Conservation (phyloP, 2,888 invertebrate species). For the Myathropa florea region DNA sequence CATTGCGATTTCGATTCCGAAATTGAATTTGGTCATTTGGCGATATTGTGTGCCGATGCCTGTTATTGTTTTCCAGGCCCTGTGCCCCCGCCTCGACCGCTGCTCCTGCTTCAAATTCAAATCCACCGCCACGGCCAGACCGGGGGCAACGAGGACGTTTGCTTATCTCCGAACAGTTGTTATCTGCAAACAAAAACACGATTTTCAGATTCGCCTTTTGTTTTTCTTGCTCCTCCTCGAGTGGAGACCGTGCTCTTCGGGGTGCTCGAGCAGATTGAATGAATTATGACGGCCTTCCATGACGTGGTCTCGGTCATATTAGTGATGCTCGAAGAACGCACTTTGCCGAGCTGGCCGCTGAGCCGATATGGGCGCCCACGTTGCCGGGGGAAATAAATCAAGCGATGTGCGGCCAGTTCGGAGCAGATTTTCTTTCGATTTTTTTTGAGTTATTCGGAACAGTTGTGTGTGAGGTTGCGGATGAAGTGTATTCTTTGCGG, state of each 20-base stretch:
- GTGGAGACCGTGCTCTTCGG: neutral
- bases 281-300: constrained; percentile 35
- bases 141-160: neutral
- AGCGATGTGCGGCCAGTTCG: constrained; percentile 30
- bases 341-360: neutral
- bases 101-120: neutral
- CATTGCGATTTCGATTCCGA: constrained; percentile 34
- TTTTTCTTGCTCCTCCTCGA: neutral
- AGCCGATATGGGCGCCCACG: constrained; percentile 22
- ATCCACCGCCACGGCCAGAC: neutral
- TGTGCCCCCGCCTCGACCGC: neutral
- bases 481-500: neutral
- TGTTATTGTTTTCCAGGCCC: constrained; percentile 34
- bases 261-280: constrained; percentile 20
- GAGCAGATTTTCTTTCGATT: neutral
- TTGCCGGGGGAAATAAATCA: constrained; percentile 47
- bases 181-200: constrained; percentile 27
- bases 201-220: neutral
- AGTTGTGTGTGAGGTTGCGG: constrained; percentile 17
- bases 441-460: constrained; percentile 46
- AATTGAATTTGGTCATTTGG: constrained; percentile 55
- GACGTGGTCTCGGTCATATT: constrained; percentile 25
- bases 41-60: constrained; percentile 17
- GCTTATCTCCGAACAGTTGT: constrained; percentile 17
- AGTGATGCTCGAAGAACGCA: constrained; percentile 15